Evolutionary conservation across 2,888 invertebrate species (phyloP).

Genomic region (Stenodema calcarata): DNA sequence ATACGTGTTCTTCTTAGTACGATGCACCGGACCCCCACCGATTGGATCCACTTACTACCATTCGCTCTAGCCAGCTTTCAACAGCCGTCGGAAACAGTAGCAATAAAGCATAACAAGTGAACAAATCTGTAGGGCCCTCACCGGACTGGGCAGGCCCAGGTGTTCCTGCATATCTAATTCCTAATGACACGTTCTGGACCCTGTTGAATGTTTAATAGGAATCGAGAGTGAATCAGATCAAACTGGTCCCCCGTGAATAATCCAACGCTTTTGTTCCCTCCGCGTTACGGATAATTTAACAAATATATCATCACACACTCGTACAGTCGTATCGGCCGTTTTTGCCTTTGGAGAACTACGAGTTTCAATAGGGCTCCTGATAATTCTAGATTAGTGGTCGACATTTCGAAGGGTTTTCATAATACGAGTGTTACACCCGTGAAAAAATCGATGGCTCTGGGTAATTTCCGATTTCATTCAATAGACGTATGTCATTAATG

Average conservation of each 20-base stretch:
- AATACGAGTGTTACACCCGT: not conserved
- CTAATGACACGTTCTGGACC: slow-evolving; percentile 42
- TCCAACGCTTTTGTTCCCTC: slow-evolving; percentile 36
- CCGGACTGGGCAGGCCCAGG: slow-evolving; percentile 11
- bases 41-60: not conserved
- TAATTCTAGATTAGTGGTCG: not conserved
- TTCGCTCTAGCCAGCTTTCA: not conserved
- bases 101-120: slow-evolving; percentile 29
- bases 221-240: slow-evolving; percentile 42
- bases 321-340: slow-evolving; percentile 3
- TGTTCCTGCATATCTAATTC: slow-evolving; percentile 47
- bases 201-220: slow-evolving; percentile 48
- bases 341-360: not conserved
- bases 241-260: slow-evolving; percentile 46
- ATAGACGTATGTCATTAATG: not conserved
- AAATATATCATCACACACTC: slow-evolving; percentile 31
- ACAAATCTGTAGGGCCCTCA: slow-evolving; percentile 33
- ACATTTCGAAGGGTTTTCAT: not conserved
- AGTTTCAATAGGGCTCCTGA: not conserved
- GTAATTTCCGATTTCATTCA: not conserved
- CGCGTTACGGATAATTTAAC: slow-evolving; percentile 47
- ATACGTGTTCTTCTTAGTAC: no score
- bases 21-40: not conserved
- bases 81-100: slow-evolving; percentile 17
- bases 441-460: not conserved